Evolutionary conservation across 2,888 invertebrate species (phyloP), one percentile per base, ranked within the genome.

Genomic region (Sceliomorpha sp.): DNA sequence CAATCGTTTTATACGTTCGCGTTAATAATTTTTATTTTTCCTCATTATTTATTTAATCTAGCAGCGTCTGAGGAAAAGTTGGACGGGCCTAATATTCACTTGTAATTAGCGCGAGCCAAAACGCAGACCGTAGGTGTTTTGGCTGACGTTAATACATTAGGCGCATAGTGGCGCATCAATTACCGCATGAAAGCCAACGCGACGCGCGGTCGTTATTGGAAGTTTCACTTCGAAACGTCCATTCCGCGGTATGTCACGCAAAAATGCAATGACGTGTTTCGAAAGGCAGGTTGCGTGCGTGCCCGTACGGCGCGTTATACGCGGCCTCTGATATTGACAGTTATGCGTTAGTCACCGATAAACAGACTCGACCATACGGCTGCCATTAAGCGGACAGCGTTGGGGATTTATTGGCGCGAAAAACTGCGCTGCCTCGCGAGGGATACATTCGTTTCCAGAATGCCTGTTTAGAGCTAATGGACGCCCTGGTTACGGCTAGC

Each of bases 271-370:
- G 70, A 29, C 12, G 13, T 13, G 34, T 17, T 34, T 34, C 14
- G 29, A 14, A 14, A 31, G 31, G 3, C 31, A 9, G 27, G 10
- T 29, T 1, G n/a, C 20, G 47, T 47, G 34, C n/a, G n/a, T n/a
- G n/a, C n/a, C 58, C 20, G 15, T 14, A 37, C 51, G 45, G 44
- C 51, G 45, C 66, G 60, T 70, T 50, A 70, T 64, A 53, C 26
- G 62, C 62, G 66, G 60, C 62, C 60, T 70, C 70, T 56, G 66
- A 50, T 51, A 70, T 70, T 66, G 70, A 70, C 70, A 70, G 70
- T 70, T 70, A 62, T 66, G 70, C 47, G 70, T 40, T 62, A 50
- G 47, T 51, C 47, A 37, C 29, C 55, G 60, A 42, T 64, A 55
- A 53, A 53, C 53, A 70, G 31, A 24, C 48, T 15, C 26, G 63